These are phyloP conservation scores for Eublepharis macularius DNA, from an alignment of 2,113 vertebrate species.

Conservation along the genomic window DNA sequence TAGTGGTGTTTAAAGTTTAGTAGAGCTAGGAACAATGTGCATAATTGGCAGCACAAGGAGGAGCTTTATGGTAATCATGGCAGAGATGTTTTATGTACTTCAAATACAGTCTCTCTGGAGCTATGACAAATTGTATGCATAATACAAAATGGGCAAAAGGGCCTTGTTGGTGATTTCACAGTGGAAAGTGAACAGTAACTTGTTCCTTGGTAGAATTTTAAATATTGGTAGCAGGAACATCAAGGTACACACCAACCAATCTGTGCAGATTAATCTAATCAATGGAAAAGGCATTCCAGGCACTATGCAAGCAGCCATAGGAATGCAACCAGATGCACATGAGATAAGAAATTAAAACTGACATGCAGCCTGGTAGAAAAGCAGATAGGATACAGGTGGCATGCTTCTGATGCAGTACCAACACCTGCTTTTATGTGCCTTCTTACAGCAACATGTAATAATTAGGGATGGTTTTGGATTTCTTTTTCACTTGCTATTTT, in stretches of 20 bases:
- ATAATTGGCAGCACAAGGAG: not conserved
- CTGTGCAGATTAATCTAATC: not conserved
- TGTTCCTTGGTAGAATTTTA: not conserved
- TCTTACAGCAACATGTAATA: not conserved
- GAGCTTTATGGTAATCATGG: not conserved
- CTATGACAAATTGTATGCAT: not conserved
- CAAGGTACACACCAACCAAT: not conserved
- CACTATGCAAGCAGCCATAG: not conserved
- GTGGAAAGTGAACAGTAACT: not conserved
- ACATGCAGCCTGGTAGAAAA: not conserved
- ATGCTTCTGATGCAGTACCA: not conserved
- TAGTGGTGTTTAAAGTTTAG: conserved; percentile 24
- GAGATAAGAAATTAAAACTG: not conserved
- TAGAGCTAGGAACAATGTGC: not conserved
- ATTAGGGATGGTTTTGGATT: too few relatives aligned
- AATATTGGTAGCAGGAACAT: not conserved
- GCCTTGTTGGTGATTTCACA: not conserved
- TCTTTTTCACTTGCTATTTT: too few relatives aligned
- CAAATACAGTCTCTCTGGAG: not conserved
- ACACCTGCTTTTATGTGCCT: not conserved
- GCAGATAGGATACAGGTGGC: not conserved
- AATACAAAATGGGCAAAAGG: conserved; percentile 4
- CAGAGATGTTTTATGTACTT: not conserved
- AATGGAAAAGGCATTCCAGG: not conserved
- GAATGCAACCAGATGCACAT: not conserved